Evolutionary conservation across 2,113 vertebrate genomes (phyloP).

Genomic region (human (Homo sapiens)): GRCh38 chr16:60818501-60819000

Average conservation of each 20-base stretch:
- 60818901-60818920: background rate
- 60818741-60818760: background rate
- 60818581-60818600: background rate
- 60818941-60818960: background rate
- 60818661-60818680: background rate
- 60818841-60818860: background rate
- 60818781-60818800: background rate
- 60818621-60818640: background rate
- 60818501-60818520: background rate
- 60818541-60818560: background rate
- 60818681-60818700: background rate
- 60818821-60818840: background rate
- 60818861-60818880: background rate
- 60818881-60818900: background rate
- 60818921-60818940: background rate
- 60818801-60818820: background rate
- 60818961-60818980: background rate
- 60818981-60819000: background rate
- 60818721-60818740: background rate
- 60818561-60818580: rapidly evolving
- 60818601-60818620: background rate
- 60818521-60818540: background rate
- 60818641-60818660: background rate
- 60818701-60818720: background rate
- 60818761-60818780: background rate